phyloP scores from a whole-genome alignment of 2,888 invertebrate species.

The Ligdia adustata region DNA sequence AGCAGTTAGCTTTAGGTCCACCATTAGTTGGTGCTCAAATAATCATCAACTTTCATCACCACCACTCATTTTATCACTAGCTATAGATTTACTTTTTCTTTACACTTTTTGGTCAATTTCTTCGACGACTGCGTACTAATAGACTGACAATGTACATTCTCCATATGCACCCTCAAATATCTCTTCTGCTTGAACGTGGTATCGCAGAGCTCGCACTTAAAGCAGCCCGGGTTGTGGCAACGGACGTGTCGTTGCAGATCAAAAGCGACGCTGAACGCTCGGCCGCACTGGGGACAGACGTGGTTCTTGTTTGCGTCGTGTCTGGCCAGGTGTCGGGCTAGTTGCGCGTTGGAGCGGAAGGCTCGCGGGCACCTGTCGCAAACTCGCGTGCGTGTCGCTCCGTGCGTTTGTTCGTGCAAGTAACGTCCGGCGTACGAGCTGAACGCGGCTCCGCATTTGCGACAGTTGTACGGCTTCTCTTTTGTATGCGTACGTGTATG shows the following conservation, averaged over 20 bases:
- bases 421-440: constrained; percentile 9
- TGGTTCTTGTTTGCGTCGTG: constrained; percentile 38
- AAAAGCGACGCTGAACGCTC: constrained; percentile 70
- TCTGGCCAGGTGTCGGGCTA: constrained; percentile 69
- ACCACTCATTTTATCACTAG: too few relatives aligned
- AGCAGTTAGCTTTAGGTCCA: too few relatives aligned
- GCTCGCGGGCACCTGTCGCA: constrained; percentile 79
- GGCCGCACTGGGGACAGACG: constrained; percentile 71
- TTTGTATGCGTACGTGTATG: constrained; percentile 66
- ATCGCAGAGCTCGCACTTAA: constrained; percentile 75
- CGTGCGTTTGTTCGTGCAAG: constrained; percentile 41
- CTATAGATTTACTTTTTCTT: too few relatives aligned
- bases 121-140: too few relatives aligned
- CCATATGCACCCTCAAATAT: constrained; percentile 78
- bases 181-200: constrained; percentile 76
- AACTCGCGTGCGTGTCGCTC: constrained; percentile 61
- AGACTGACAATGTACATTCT: constrained; percentile 61
- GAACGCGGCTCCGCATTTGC: constrained; percentile 1
- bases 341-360: constrained; percentile 65
- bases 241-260: constrained; percentile 78
- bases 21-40: too few relatives aligned
- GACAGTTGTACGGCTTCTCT: constrained; percentile 4
- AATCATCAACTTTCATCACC: too few relatives aligned
- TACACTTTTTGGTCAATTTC: too few relatives aligned
- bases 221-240: constrained; percentile 68